phyloP scores from a whole-genome alignment of 2,888 invertebrate genomes.

The Branchinecta sandiegonensis region DNA sequence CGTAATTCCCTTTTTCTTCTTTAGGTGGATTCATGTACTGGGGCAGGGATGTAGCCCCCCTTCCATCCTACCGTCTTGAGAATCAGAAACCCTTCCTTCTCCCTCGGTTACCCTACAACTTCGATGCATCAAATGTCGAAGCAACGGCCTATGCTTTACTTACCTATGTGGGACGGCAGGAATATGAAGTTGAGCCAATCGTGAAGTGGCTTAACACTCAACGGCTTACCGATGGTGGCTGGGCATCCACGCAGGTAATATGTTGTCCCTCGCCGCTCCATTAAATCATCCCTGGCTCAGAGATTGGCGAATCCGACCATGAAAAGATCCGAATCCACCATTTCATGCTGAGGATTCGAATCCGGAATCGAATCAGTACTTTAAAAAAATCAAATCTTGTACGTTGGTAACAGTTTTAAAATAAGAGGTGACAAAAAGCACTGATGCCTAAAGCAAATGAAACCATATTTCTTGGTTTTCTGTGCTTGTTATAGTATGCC shows the following conservation, averaged over 20 bases:
- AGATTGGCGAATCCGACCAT: too few species aligned
- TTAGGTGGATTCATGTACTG: conserved; percentile 67
- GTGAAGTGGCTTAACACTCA: conserved; percentile 83
- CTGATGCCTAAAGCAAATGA: too few species aligned
- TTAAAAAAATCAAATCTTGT: too few species aligned
- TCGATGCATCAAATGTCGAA: conserved; percentile 80
- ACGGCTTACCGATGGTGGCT: conserved; percentile 68
- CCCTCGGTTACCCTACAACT: conserved; percentile 70
- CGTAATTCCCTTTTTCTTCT: conserved; percentile 21
- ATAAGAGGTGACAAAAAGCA: too few species aligned
- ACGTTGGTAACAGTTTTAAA: too few species aligned
- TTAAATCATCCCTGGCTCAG: too few species aligned
- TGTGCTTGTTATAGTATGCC: too few species aligned
- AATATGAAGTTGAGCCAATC: conserved; percentile 63
- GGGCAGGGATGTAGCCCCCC: conserved; percentile 62
- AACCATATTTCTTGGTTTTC: too few species aligned
- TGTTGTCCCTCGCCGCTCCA: neutral
- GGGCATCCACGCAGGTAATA: conserved; percentile 63
- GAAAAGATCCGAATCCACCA: too few species aligned
- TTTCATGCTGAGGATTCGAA: too few species aligned
- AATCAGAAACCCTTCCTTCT: conserved; percentile 80
- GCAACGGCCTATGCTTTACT: conserved; percentile 82
- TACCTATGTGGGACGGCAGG: conserved; percentile 71
- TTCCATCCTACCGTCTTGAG: conserved; percentile 68
- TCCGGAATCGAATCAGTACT: too few species aligned